These are phyloP conservation scores for Nothobranchius furzeri DNA, from an alignment of 2,113 vertebrate genomes.

Conservation along the genomic window DNA sequence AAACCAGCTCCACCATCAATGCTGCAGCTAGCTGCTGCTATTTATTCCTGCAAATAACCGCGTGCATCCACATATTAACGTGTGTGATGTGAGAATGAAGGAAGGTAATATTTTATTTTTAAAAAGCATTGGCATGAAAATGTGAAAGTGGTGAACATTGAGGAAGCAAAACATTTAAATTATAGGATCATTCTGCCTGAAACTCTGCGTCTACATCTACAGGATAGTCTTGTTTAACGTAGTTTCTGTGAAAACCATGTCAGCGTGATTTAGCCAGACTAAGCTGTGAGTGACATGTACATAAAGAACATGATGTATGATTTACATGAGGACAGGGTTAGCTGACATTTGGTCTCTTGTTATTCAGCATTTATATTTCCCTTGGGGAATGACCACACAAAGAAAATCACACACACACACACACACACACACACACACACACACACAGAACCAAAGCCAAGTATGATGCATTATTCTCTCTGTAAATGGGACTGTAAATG, in stretches of 20 bases:
- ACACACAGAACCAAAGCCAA: slow-evolving; percentile 13
- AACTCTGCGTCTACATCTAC: neutral
- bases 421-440: too few relatives aligned
- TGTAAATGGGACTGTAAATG: slow-evolving; percentile 14
- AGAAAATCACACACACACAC: slow-evolving; percentile 30
- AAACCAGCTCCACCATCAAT: too few relatives aligned
- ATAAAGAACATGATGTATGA: slow-evolving; percentile 45
- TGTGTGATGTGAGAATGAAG: too few relatives aligned
- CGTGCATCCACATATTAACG: too few relatives aligned
- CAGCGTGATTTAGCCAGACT: slow-evolving; percentile 23
- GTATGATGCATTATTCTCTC: slow-evolving; percentile 14
- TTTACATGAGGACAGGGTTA: slow-evolving; percentile 51
- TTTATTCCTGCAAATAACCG: too few relatives aligned
- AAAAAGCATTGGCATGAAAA: too few relatives aligned
- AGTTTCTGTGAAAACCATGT: slow-evolving; percentile 1
- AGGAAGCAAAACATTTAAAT: too few relatives aligned
- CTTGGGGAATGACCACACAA: slow-evolving; percentile 23
- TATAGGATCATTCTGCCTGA: neutral
- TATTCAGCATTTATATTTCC: slow-evolving; percentile 50
- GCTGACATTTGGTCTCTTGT: slow-evolving; percentile 59
- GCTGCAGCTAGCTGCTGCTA: too few relatives aligned
- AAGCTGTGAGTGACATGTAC: slow-evolving; percentile 17
- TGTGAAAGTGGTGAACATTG: too few relatives aligned
- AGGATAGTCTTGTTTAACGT: neutral
- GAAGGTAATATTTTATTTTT: too few relatives aligned